A percentile compares a stretch with the other conserved stretches of the same genome.
Conservation (phyloP, 2,888 invertebrate genomes). For the Nemotelus pantherinus region DNA sequence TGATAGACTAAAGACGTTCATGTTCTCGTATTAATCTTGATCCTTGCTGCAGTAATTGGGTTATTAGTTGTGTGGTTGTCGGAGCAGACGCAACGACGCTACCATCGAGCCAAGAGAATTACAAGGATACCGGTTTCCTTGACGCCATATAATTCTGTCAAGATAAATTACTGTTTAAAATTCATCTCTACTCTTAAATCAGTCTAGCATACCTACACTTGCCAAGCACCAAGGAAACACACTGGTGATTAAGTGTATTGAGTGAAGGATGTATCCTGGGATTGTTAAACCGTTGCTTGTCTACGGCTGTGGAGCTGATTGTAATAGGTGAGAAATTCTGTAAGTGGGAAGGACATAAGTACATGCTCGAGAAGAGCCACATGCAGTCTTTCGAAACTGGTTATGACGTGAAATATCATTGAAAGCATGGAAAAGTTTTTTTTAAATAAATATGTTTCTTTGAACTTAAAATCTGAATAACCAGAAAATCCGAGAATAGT, state of each 20-base stretch:
- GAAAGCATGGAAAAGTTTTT: too few relatives aligned
- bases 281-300: neutral
- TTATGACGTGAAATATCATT: too few relatives aligned
- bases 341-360: neutral
- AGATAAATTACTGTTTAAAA: slow-evolving; percentile 21
- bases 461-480: too few relatives aligned
- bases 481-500: too few relatives aligned
- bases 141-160: slow-evolving; percentile 6
- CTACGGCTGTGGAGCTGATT: neutral
- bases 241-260: neutral
- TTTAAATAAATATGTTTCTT: too few relatives aligned
- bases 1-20: slow-evolving; percentile 32
- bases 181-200: neutral
- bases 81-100: slow-evolving; percentile 15
- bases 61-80: slow-evolving; percentile 37
- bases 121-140: slow-evolving; percentile 18
- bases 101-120: slow-evolving; percentile 8
- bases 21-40: slow-evolving; percentile 38
- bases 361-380: neutral
- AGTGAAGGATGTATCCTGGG: neutral
- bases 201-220: too few relatives aligned
- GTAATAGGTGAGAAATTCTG: neutral
- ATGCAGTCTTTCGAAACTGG: neutral
- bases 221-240: neutral
- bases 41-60: slow-evolving; percentile 36